Percentiles rank a stretch among this genome's conserved stretches.
phyloP scores from a whole-genome alignment of 2,113 vertebrate genomes.

The Cheilinus undulatus region DNA sequence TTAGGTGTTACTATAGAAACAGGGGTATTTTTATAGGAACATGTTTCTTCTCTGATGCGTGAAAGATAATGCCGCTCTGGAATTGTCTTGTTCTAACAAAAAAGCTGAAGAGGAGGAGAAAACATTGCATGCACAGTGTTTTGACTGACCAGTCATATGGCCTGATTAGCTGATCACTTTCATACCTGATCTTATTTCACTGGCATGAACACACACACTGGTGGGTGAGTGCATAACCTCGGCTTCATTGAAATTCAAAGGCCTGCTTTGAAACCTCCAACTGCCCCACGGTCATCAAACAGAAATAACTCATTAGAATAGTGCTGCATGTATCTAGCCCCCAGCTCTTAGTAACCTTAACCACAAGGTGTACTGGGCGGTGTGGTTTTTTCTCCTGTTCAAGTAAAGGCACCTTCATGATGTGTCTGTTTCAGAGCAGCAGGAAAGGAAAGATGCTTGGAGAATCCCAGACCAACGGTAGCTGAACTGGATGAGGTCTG shows the following conservation, averaged over 20 bases:
- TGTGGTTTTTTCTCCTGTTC: background rate
- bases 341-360: slow-evolving; percentile 65
- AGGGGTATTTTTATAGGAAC: slow-evolving; percentile 32
- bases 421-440: background rate
- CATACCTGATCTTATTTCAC: slow-evolving; percentile 20
- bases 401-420: slow-evolving; percentile 46
- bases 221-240: slow-evolving; percentile 33
- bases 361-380: slow-evolving; percentile 16
- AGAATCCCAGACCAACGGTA: too few species aligned
- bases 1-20: slow-evolving; percentile 64
- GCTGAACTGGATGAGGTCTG: too few species aligned
- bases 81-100: too few species aligned
- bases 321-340: slow-evolving; percentile 41
- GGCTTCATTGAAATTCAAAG: slow-evolving; percentile 76
- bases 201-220: slow-evolving; percentile 16
- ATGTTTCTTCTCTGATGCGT: slow-evolving; percentile 15
- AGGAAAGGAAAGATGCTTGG: background rate
- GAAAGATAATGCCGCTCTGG: slow-evolving; percentile 1
- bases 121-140: background rate
- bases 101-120: background rate
- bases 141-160: background rate
- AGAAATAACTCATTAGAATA: slow-evolving; percentile 76
- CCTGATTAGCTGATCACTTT: slow-evolving; percentile 17
- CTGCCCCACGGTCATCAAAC: slow-evolving; percentile 55
- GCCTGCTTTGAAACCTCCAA: slow-evolving; percentile 56